Base-by-base conservation (phyloP, 2,888 invertebrate species). In the Tipula unca region DNA sequence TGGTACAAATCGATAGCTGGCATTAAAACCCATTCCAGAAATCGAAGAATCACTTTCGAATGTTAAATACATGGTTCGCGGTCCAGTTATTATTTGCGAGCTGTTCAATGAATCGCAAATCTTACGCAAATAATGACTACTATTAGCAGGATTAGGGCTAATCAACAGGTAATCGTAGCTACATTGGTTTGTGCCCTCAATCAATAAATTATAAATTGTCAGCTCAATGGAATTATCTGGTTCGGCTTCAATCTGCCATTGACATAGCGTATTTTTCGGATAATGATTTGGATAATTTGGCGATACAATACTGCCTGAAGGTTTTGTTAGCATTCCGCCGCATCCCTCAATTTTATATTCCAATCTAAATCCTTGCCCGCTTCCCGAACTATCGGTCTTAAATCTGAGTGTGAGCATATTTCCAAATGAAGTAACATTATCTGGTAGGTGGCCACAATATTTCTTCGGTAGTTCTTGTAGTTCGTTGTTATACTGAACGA, bases 291-390 rank as follows among this genome's bases (percentile, higher is more conserved):
- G 95, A 89, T 93, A 94, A 87, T 93, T 93, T 1, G 95, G 95
- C 8, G 95, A 93, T 0, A 91, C 90, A 85, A 98, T 91, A 5
- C 88, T 87, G 0, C 94, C 95, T 6, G 82, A 88, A 0, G 91
- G 89, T 87, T 92, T 93, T 84, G 91, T 92, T 39, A 96, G 90
- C 85, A 92, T 90, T 4, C 94, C 95, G 6, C 96, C 95, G 89
- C 97, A 98, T 90, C 96, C 97, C 87, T 93, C 91, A 84, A 94
- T 91, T 84, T 92, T 90, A 94, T 97, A 98, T 90, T 98, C 98
- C 85, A 98, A 90, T 85, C 96, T 92, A 89, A 98, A 98, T 29
- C 96, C 97, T 86, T 92, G 91, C 10, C 89, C 90, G 14, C 92
- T 88, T 14, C 92, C 88, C n/a, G 91, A 91, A 32, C 86, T 87